Conservation (phyloP, 2,113 vertebrate species). For the Theropithecus gelada region DNA sequence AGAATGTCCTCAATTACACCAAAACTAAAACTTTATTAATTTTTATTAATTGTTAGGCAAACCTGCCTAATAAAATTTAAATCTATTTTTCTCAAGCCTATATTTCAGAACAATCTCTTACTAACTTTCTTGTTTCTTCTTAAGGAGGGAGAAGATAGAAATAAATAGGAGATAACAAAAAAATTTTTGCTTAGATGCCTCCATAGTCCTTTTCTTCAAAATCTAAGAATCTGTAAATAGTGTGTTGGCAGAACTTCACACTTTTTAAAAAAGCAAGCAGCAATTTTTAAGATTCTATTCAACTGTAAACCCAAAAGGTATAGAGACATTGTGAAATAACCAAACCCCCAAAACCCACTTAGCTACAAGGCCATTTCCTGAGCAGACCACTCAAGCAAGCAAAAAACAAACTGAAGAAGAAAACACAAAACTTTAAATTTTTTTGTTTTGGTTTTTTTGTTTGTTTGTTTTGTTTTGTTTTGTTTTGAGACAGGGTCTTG, state of each 20-base stretch:
- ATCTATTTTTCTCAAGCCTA: neutral
- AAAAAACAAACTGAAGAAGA: constrained; percentile 53
- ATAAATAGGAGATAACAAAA: neutral
- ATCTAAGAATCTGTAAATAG: constrained; percentile 35
- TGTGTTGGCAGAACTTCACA: constrained; percentile 5
- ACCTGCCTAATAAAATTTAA: neutral
- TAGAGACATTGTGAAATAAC: constrained; percentile 40
- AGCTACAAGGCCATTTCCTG: constrained; percentile 69
- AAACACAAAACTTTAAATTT: constrained; percentile 43
- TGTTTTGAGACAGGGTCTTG: neutral
- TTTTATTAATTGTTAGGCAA: neutral
- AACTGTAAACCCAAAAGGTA: constrained; percentile 48
- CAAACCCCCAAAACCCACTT: constrained; percentile 74
- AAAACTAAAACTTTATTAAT: constrained; percentile 38
- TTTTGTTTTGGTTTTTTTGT: neutral
- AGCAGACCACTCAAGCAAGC: constrained; percentile 61
- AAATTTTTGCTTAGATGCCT: neutral
- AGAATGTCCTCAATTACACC: neutral
- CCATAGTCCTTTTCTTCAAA: neutral
- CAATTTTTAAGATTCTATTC: constrained; percentile 19
- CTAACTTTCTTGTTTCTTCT: neutral
- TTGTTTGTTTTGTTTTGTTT: constrained; percentile 32
- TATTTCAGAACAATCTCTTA: constrained; percentile 20
- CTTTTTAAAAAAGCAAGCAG: neutral
- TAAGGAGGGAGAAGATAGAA: neutral